A percentile compares a stretch with the other conserved stretches of the same genome.
Conservation (phyloP, 2,113 vertebrate genomes). For the Poecilia latipinna region DNA sequence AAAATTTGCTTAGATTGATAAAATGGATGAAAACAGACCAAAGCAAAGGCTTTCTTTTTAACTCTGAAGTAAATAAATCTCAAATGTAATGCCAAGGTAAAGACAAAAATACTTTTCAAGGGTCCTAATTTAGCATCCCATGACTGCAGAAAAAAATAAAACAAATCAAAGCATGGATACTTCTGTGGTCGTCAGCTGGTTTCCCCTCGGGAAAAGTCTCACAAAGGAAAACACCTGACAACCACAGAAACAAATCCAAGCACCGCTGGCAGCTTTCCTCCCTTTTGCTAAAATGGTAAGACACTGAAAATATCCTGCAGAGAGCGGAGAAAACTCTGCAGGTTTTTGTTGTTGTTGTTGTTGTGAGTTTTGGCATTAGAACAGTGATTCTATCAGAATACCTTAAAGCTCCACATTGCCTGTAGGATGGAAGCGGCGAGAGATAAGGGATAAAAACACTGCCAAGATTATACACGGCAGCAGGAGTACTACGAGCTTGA, state of each 20-base stretch:
- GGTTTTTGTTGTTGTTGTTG: too few species aligned
- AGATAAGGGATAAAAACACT: conserved; percentile 13
- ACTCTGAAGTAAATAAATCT: background rate
- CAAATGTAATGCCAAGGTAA: conserved; percentile 4
- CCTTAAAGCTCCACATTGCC: background rate
- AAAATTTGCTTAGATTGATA: background rate
- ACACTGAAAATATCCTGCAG: conserved; percentile 38
- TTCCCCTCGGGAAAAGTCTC: conserved; percentile 29
- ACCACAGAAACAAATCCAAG: conserved; percentile 37
- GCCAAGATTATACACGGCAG: conserved; percentile 16
- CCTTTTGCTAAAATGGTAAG: conserved; percentile 13
- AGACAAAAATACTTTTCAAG: conserved; percentile 27
- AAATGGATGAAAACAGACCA: background rate
- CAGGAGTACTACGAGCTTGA: conserved; percentile 22
- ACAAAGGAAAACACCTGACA: conserved; percentile 49
- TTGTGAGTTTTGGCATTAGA: conserved; percentile 8
- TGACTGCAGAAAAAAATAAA: conserved; percentile 14
- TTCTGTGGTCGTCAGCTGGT: conserved; percentile 12
- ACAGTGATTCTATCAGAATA: conserved; percentile 3
- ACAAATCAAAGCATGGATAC: conserved; percentile 41
- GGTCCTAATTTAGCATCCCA: conserved; percentile 19
- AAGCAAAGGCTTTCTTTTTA: background rate
- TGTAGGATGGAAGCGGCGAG: conserved; percentile 8
- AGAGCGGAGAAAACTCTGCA: conserved; percentile 6
- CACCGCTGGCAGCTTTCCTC: conserved; percentile 5